Conservation (phyloP, 2,113 vertebrate species). For the Thymallus thymallus region DNA sequence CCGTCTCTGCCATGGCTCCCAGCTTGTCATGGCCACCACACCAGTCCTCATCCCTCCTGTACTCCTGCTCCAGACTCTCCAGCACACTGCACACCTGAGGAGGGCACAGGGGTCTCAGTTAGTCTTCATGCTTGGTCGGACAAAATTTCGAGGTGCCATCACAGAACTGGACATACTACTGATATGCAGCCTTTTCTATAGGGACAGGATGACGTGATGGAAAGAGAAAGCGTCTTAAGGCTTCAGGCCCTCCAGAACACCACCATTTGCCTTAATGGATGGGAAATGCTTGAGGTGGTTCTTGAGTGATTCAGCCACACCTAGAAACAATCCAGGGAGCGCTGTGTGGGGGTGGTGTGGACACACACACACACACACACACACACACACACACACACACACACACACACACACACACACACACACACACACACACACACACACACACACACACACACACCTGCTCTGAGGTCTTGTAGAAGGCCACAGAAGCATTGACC, state of each 20-base stretch:
- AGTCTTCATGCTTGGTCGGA: no score
- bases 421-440: not conserved
- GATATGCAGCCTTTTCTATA: no score
- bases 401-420: slow-evolving; percentile 71
- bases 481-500: slow-evolving; percentile 96
- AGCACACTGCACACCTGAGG: slow-evolving; percentile 92
- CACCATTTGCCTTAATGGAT: no score
- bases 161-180: no score
- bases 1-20: slow-evolving; percentile 82
- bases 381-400: slow-evolving; percentile 78
- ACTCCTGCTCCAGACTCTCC: slow-evolving; percentile 96
- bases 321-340: not conserved
- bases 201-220: no score
- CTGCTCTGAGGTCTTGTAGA: slow-evolving; percentile 99
- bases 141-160: no score
- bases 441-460: slow-evolving; percentile 56
- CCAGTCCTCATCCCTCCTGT: slow-evolving; percentile 95
- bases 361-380: slow-evolving; percentile 71
- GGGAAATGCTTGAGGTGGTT: no score
- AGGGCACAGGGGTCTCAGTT: not conserved
- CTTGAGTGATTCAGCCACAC: not conserved
- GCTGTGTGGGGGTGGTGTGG: not conserved
- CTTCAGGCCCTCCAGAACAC: no score
- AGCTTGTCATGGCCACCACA: slow-evolving; percentile 94
- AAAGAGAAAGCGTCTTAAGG: no score